These are phyloP conservation scores for Neoascia interrupta DNA, from an alignment of 2,888 invertebrate species.

Conservation along the genomic window DNA sequence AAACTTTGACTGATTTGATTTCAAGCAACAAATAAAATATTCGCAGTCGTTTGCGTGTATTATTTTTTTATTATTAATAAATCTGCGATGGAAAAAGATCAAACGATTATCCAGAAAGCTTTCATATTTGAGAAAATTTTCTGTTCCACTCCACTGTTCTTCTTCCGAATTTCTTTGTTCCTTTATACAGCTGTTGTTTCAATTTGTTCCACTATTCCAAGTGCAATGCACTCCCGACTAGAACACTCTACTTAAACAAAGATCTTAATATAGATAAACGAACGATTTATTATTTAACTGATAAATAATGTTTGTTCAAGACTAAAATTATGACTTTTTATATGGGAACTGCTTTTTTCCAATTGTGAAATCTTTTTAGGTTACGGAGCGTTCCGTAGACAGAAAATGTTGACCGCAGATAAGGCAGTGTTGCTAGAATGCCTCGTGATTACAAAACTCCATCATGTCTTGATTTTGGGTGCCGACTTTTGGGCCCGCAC, in stretches of 20 bases:
- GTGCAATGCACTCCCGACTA: conserved; percentile 49
- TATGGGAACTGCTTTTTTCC: conserved; percentile 4
- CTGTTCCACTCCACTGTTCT: conserved; percentile 62
- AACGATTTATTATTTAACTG: too few species aligned
- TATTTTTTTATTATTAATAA: conserved; percentile 53
- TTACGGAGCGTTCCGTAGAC: conserved; percentile 35
- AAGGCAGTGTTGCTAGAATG: conserved; percentile 31
- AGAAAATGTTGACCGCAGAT: conserved; percentile 16
- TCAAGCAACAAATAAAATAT: conserved; percentile 52
- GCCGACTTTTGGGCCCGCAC: too few species aligned
- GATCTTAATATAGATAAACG: conserved; percentile 12
- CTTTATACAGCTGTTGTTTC: conserved; percentile 48
- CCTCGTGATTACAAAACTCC: too few species aligned
- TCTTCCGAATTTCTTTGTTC: conserved; percentile 58
- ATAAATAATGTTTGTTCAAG: conserved; percentile 3
- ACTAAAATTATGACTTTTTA: conserved; percentile 5
- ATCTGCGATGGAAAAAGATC: conserved; percentile 49
- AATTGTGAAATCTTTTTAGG: conserved; percentile 34
- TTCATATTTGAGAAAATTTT: conserved; percentile 63
- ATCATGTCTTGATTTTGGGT: too few species aligned
- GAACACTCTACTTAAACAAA: conserved; percentile 28
- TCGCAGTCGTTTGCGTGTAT: conserved; percentile 26
- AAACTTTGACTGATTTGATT: conserved; percentile 33
- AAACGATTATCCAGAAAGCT: conserved; percentile 58
- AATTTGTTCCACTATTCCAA: conserved; percentile 53